These are phyloP conservation scores for Deilephila porcellus DNA, from an alignment of 2,888 invertebrate species.

Conservation along the genomic window DNA sequence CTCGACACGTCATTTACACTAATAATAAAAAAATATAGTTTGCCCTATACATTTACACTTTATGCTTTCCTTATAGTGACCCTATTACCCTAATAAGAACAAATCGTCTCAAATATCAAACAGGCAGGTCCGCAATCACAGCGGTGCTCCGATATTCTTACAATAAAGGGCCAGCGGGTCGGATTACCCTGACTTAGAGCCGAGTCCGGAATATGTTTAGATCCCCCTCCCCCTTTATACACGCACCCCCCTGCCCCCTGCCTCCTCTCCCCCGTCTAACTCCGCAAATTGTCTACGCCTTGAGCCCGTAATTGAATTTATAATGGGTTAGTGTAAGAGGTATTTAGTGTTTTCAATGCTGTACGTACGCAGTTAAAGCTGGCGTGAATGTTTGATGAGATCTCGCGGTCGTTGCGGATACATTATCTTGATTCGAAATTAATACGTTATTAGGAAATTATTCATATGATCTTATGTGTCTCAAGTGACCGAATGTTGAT, in stretches of 20 bases:
- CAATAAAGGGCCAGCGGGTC: slow-evolving; percentile 67
- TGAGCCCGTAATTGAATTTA: slow-evolving; percentile 81
- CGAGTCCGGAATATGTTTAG: slow-evolving; percentile 75
- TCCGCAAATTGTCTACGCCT: slow-evolving; percentile 74
- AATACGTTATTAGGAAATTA: slow-evolving; percentile 1
- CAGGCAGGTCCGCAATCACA: slow-evolving; percentile 6
- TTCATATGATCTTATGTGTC: neutral
- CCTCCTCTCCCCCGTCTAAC: slow-evolving; percentile 38
- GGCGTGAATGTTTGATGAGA: slow-evolving; percentile 6
- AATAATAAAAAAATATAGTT: no score
- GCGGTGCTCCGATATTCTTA: slow-evolving; percentile 39
- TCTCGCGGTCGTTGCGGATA: neutral
- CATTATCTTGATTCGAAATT: neutral
- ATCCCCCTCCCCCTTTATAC: slow-evolving; percentile 44
- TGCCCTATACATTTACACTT: no score
- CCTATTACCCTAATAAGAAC: neutral
- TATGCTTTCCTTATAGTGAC: neutral
- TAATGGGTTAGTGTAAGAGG: slow-evolving; percentile 79
- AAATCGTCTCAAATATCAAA: slow-evolving; percentile 4
- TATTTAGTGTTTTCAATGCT: slow-evolving; percentile 67
- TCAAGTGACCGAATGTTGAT: no score
- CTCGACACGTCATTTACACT: no score
- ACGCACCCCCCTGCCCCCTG: slow-evolving; percentile 33
- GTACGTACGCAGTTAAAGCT: slow-evolving; percentile 13
- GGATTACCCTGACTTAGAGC: slow-evolving; percentile 66